phyloP scores from a whole-genome alignment of 1,140 invertebrate genomes.

The Drosophila burlai region DNA sequence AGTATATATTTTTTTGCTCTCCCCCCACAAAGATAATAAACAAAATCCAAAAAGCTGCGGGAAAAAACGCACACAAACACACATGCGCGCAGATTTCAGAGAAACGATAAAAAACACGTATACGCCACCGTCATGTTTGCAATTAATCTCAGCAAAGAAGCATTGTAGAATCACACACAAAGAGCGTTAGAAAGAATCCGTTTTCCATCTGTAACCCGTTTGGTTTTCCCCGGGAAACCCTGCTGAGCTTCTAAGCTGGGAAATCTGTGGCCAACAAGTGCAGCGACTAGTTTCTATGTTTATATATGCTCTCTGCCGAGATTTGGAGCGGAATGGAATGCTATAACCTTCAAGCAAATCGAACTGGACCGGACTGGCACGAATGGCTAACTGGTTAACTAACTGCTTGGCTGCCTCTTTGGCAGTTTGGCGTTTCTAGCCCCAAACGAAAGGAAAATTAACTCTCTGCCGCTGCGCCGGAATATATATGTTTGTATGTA shows the following conservation, averaged over 20 bases:
- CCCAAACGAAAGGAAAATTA: conserved; percentile 32
- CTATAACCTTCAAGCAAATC: conserved; percentile 21
- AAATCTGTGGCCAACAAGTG: conserved; percentile 18
- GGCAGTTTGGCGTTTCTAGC: conserved; percentile 11
- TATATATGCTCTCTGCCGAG: conserved; percentile 7
- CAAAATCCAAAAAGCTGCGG: not conserved
- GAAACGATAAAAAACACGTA: conserved; percentile 29
- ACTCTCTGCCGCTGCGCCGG: not conserved
- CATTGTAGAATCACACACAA: conserved; percentile 11
- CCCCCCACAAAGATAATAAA: conserved; percentile 6
- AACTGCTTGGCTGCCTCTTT: conserved; percentile 16
- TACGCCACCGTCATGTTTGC: conserved; percentile 10
- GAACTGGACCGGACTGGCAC: conserved; percentile 34
- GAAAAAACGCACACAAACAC: conserved; percentile 7
- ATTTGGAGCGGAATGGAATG: conserved; percentile 23
- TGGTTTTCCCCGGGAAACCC: not conserved
- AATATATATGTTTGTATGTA: not conserved
- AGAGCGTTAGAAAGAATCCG: conserved; percentile 11
- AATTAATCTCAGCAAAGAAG: conserved; percentile 10
- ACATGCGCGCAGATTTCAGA: conserved; percentile 1
- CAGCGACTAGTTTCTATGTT: conserved; percentile 7
- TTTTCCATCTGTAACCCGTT: conserved; percentile 1
- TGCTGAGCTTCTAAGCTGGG: not conserved
- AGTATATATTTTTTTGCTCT: conserved; percentile 1
- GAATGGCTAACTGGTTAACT: conserved; percentile 46